A percentile compares a stretch with the other conserved stretches of the same genome.
phyloP scores from a whole-genome alignment of 2,888 invertebrate genomes.

The Cosmorhoe ocellata region DNA sequence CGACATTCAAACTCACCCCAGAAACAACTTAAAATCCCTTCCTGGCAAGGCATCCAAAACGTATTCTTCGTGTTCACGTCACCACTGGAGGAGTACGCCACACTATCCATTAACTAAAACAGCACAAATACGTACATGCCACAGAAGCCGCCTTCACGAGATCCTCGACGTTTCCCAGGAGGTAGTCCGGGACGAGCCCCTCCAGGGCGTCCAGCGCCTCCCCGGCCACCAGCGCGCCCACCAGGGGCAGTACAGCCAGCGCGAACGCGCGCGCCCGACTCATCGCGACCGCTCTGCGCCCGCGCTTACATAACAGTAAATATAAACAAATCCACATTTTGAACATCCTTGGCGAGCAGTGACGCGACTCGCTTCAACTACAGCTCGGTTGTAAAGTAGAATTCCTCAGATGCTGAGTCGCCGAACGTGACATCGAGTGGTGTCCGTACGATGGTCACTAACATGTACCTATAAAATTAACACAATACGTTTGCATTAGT shows the following conservation, averaged over 20 bases:
- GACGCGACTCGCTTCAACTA: neutral
- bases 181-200: conserved; percentile 44
- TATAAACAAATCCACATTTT: conserved; percentile 38
- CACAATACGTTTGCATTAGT: neutral
- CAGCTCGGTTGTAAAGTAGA: neutral
- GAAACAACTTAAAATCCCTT: too few species aligned
- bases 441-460: neutral
- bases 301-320: conserved; percentile 39
- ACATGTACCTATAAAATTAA: too few species aligned
- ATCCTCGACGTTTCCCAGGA: conserved; percentile 47
- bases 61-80: too few species aligned
- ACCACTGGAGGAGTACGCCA: too few species aligned
- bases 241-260: conserved; percentile 17
- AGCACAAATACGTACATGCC: conserved; percentile 44
- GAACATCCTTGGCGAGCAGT: conserved; percentile 18
- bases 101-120: neutral
- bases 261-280: conserved; percentile 34
- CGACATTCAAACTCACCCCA: too few species aligned
- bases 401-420: conserved; percentile 11
- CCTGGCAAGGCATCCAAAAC: too few species aligned
- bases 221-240: conserved; percentile 14
- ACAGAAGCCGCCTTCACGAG: conserved; percentile 51
- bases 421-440: conserved; percentile 21
- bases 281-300: conserved; percentile 37
- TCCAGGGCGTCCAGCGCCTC: conserved; percentile 43